phyloP scores from a whole-genome alignment of 2,113 vertebrate genomes.

The Lipophrys pholis region DNA sequence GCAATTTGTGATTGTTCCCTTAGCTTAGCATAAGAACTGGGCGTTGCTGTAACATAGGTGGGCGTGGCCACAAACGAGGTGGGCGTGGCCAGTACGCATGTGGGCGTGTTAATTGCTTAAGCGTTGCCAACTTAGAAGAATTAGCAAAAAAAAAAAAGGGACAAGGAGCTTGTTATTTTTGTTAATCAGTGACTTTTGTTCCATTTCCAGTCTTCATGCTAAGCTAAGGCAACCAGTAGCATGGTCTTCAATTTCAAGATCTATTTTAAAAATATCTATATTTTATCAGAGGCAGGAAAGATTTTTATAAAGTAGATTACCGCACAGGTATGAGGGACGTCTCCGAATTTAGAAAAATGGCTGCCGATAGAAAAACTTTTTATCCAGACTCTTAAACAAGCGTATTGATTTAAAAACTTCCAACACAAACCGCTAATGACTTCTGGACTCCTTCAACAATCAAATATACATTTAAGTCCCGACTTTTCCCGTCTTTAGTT shows the following conservation, averaged over 20 bases:
- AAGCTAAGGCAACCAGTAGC: conserved; percentile 27
- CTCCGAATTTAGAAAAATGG: background rate
- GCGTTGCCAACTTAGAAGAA: no score
- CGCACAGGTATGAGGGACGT: no score
- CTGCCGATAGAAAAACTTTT: background rate
- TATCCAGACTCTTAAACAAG: background rate
- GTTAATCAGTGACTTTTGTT: no score
- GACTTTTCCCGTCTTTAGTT: conserved; percentile 12
- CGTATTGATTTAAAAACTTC: background rate
- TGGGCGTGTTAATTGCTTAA: no score
- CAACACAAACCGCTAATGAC: conserved; percentile 1
- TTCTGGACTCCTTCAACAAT: background rate
- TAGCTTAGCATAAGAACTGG: conserved; percentile 10
- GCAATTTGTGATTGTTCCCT: background rate
- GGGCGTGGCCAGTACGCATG: no score
- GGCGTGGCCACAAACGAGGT: no score
- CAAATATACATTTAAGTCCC: conserved; percentile 50
- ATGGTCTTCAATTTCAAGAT: background rate
- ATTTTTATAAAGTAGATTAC: no score
- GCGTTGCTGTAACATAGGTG: no score
- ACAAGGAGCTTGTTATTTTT: no score
- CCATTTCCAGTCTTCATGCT: background rate
- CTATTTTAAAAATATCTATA: no score
- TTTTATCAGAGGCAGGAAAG: background rate
- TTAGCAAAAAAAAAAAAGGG: no score